These are phyloP conservation scores for Bemisia tabaci DNA, from an alignment of 1,140 invertebrate species.

Conservation along the genomic window DNA sequence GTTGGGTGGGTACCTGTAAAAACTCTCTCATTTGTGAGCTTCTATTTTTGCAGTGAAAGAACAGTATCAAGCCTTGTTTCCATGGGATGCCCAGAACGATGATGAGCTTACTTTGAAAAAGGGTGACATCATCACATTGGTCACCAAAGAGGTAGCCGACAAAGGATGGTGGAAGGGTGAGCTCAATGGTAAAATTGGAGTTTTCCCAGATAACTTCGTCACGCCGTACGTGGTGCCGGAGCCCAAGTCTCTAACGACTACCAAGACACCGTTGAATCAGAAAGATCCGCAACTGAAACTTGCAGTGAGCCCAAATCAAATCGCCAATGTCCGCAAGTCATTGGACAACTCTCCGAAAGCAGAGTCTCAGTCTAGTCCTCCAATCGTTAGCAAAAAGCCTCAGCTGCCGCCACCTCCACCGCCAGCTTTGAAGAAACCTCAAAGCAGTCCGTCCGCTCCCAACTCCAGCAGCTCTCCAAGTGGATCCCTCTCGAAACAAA, in stretches of 20 bases:
- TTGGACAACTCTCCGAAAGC: no score
- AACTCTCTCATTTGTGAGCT: not conserved
- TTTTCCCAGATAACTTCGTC: slow-evolving; percentile 97
- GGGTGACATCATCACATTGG: slow-evolving; percentile 77
- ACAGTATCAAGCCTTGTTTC: slow-evolving; percentile 71
- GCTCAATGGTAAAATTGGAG: slow-evolving; percentile 68
- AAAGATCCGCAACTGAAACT: no score
- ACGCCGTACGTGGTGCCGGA: no score
- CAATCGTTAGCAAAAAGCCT: slow-evolving; percentile 11
- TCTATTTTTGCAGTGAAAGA: slow-evolving; percentile 43
- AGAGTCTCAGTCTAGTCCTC: slow-evolving; percentile 7
- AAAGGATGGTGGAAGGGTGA: slow-evolving; percentile 97
- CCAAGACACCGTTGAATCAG: no score
- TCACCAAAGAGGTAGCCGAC: slow-evolving; percentile 79
- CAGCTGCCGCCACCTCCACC: slow-evolving; percentile 10
- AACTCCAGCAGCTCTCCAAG: no score
- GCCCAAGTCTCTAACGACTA: no score
- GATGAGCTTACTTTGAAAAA: slow-evolving; percentile 83
- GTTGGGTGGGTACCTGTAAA: slow-evolving; percentile 5
- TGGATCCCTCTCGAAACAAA: no score
- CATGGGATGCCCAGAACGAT: slow-evolving; percentile 81
- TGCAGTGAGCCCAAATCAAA: slow-evolving; percentile 8
- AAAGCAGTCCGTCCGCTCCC: no score
- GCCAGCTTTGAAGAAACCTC: slow-evolving; percentile 10
- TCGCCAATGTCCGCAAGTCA: slow-evolving; percentile 10